These are phyloP conservation scores for Acleris emargana DNA, from an alignment of 2,888 invertebrate species.

Conservation along the genomic window DNA sequence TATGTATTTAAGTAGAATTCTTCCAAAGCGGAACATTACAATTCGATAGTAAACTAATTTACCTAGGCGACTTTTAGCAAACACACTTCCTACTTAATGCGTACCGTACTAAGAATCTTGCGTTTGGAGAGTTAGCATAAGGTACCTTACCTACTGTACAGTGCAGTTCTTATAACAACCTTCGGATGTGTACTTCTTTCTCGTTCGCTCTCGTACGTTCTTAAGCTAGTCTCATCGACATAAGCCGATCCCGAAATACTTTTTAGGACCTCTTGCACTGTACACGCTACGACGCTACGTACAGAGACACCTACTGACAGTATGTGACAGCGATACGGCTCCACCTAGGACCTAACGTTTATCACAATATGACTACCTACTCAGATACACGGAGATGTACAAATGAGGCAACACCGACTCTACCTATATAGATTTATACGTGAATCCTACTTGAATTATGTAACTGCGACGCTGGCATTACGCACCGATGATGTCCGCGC, in stretches of 20 bases:
- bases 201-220: too few species aligned
- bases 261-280: background rate
- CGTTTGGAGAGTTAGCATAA: conserved; percentile 27
- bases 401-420: conserved; percentile 61
- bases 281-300: conserved; percentile 39
- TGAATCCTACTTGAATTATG: conserved; percentile 43
- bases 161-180: too few species aligned
- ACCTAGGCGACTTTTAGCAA: conserved; percentile 61
- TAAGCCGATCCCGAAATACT: too few species aligned
- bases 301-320: conserved; percentile 44
- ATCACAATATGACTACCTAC: conserved; percentile 76
- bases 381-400: conserved; percentile 57
- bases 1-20: conserved; percentile 32
- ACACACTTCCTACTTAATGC: conserved; percentile 49
- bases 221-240: too few species aligned
- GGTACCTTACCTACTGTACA: too few species aligned
- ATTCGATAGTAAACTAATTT: conserved; percentile 62
- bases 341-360: conserved; percentile 57
- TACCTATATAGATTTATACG: conserved; percentile 47
- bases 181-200: too few species aligned
- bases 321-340: conserved; percentile 56
- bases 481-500: conserved; percentile 35
- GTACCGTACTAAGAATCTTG: conserved; percentile 33
- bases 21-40: conserved; percentile 49
- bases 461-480: conserved; percentile 38